Conservation (phyloP, 2,888 invertebrate species). For the Margaritifera margaritifera region DNA sequence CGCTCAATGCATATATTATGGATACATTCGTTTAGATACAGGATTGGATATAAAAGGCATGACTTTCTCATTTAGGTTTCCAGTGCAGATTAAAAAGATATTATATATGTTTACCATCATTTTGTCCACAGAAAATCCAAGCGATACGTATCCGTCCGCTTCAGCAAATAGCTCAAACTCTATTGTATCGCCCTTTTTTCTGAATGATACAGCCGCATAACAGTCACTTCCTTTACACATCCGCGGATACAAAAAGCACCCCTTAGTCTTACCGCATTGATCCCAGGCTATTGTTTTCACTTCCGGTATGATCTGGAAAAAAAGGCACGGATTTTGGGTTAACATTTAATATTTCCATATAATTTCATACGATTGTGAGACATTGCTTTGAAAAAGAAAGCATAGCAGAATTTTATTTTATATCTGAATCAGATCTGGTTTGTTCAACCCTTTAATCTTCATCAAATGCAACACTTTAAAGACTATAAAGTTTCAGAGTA, state of each 20-base stretch:
- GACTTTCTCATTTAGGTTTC: background rate
- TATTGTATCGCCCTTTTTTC: constrained; percentile 74
- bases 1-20: background rate
- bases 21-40: background rate
- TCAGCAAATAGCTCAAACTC: constrained; percentile 79
- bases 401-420: no score
- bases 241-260: constrained; percentile 86
- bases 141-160: constrained; percentile 79
- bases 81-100: background rate
- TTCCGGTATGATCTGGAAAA: constrained; percentile 12
- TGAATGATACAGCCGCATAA: constrained; percentile 80
- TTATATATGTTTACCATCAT: constrained; percentile 79
- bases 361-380: no score
- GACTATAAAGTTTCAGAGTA: no score
- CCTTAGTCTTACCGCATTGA: constrained; percentile 82
- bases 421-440: no score
- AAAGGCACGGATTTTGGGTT: background rate
- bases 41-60: background rate
- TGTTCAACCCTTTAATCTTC: no score
- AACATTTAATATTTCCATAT: no score
- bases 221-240: constrained; percentile 83
- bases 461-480: no score
- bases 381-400: no score
- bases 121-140: constrained; percentile 84
- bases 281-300: constrained; percentile 58